Conservation (phyloP, 2,888 invertebrate genomes). For the Orthosia incerta region DNA sequence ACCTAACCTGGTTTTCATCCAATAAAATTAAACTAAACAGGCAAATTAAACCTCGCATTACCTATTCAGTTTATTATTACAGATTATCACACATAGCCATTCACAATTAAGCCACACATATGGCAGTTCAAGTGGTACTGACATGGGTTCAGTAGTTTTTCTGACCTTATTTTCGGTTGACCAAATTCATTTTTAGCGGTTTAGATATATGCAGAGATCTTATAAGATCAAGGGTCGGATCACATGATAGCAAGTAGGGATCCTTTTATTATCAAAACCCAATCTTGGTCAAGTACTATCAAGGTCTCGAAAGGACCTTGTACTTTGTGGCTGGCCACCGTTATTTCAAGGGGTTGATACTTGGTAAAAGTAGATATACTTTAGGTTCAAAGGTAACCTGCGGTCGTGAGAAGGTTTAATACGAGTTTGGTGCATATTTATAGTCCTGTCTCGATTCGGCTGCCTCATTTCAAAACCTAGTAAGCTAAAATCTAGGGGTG, state of each 20-base stretch:
- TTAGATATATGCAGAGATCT: conserved; percentile 23
- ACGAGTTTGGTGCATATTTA: neutral
- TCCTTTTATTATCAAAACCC: conserved; percentile 36
- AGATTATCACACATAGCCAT: conserved; percentile 10
- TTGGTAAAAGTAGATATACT: too few relatives aligned
- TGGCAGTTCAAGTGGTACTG: conserved; percentile 18
- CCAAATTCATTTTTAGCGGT: conserved; percentile 30
- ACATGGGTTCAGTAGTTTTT: conserved; percentile 25
- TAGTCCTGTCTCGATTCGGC: neutral
- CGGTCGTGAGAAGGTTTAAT: neutral
- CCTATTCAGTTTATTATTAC: neutral
- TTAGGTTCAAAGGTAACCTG: conserved; percentile 7
- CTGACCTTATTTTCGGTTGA: conserved; percentile 11
- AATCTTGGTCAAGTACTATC: conserved; percentile 29
- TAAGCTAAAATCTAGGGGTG: too few relatives aligned
- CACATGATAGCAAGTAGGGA: conserved; percentile 13
- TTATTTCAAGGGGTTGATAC: too few relatives aligned
- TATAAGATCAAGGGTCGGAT: conserved; percentile 22
- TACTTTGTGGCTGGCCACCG: conserved; percentile 9
- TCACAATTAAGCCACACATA: conserved; percentile 21
- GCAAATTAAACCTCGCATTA: neutral
- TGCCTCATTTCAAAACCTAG: too few relatives aligned
- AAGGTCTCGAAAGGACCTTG: conserved; percentile 13
- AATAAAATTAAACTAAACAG: neutral
- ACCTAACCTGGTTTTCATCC: too few relatives aligned